Evolutionary conservation across 2,888 invertebrate genomes (phyloP), one percentile per base, ranked within the genome.

Genomic region (Oscheius sp.): DNA sequence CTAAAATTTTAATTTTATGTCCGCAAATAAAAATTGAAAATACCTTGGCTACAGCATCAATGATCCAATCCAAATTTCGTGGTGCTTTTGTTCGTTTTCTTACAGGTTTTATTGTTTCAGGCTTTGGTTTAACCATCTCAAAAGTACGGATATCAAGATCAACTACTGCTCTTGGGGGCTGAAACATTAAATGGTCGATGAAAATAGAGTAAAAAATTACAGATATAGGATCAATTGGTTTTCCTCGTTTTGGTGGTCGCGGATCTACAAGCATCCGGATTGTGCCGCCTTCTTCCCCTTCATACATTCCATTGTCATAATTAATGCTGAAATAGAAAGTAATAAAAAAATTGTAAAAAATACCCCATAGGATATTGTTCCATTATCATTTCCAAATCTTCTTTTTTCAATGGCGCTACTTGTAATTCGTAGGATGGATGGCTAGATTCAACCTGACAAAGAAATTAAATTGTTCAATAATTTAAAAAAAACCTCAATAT

Each of bases 1-100:
- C 72, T 72, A 45, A 64, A 76, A 70, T 58, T 56, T n/a, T n/a
- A 16, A 53, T 23, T 25, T 49, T 13, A 55, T 23, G 6, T 5
- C 27, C 16, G 16, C 27, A 6, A 56, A 25, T 9, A 12, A 59
- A 35, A 13, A 29, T 16, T 27, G 16, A 35, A 35, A 35, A 35
- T 41, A 75, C 76, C 63, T 78, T 76, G 2, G 86, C 81, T 0
- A 86, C 82, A 13, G 85, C 85, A 58, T 84, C 82, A 66, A 85
- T 83, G 58, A 84, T 82, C 85, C 85, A 85, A 53, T 85, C 85
- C n/a, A 84, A 66, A 59, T 85, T 85, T 18, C 74, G 49, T 9
- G 83, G 68, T 12, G 59, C 49, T 45, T 79, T 76, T 5, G 27
- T 71, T n/a, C 53, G 25, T 52, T 35, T 59, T 45, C 29, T 25